A percentile compares a stretch with the other conserved stretches of the same genome.
phyloP scores from a whole-genome alignment of 2,888 invertebrate species.

The Ecliptopera silaceata region DNA sequence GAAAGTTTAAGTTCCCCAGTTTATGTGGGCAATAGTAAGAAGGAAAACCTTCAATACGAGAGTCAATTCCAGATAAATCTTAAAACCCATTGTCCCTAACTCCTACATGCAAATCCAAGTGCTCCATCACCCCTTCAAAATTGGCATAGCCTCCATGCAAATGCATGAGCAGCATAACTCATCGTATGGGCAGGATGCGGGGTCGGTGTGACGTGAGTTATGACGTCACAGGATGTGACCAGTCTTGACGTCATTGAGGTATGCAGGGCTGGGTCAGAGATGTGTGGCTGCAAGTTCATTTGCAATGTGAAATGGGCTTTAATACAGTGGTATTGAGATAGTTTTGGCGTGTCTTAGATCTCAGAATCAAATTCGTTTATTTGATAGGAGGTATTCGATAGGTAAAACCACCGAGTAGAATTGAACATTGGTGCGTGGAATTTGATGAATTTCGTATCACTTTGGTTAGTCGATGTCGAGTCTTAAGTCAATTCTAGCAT shows the following conservation, averaged over 20 bases:
- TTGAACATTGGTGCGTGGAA: no score
- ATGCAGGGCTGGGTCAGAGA: conserved; percentile 3
- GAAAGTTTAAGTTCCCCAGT: no score
- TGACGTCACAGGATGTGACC: conserved; percentile 42
- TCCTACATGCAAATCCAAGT: conserved; percentile 11
- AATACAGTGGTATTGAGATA: background rate
- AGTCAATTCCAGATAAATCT: conserved; percentile 1
- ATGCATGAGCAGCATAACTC: conserved; percentile 52
- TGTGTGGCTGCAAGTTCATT: background rate
- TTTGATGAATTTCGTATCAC: no score
- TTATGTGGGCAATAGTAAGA: no score
- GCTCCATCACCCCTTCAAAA: conserved; percentile 26
- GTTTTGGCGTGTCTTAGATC: background rate
- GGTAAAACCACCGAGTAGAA: no score
- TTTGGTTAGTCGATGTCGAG: no score
- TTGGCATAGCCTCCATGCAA: conserved; percentile 43
- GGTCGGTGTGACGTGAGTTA: conserved; percentile 54
- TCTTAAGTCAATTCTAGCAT: no score
- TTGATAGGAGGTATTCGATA: no score
- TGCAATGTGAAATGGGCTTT: background rate
- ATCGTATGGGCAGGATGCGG: conserved; percentile 48
- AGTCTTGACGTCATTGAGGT: conserved; percentile 23
- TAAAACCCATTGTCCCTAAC: conserved; percentile 1
- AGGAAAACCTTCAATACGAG: background rate
- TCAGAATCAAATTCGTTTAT: background rate